Conservation (phyloP, 53 echinoderm and acorn worm genomes). For the Arbacia lixula region DNA sequence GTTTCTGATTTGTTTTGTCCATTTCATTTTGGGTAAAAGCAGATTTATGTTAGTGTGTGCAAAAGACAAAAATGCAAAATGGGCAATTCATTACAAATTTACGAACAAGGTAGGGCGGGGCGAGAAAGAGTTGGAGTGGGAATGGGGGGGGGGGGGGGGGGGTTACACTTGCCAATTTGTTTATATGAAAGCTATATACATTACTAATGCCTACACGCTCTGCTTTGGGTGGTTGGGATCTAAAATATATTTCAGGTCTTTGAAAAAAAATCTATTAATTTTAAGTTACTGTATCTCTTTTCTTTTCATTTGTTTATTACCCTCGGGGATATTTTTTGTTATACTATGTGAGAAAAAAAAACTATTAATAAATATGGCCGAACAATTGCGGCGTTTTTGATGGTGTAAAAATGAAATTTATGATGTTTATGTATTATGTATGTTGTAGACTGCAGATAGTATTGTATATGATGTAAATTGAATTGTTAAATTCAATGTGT, state of each 20-base stretch:
- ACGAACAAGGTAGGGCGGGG: no score
- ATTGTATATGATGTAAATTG: no score
- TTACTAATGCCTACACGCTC: not conserved
- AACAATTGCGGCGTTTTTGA: slow-evolving; percentile 53
- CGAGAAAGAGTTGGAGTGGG: not conserved
- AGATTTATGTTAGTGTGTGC: no score
- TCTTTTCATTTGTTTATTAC: slow-evolving; percentile 39
- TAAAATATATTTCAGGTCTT: not conserved
- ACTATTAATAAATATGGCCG: slow-evolving; percentile 52
- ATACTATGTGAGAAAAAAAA: slow-evolving; percentile 51
- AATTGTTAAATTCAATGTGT: no score
- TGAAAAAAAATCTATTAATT: slow-evolving; percentile 37
- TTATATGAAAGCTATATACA: not conserved
- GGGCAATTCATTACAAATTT: no score
- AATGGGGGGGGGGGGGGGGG: not conserved
- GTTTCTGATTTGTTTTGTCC: no score
- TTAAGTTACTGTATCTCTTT: slow-evolving; percentile 22
- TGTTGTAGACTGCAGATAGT: no score
- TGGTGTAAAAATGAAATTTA: slow-evolving; percentile 59
- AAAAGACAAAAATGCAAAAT: no score
- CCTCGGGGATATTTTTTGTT: slow-evolving; percentile 35
- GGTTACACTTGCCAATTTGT: not conserved
- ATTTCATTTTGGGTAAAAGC: no score
- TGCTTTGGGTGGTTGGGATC: slow-evolving; percentile 15
- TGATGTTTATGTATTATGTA: no score